A percentile compares a stretch with the other conserved stretches of the same genome.
These are phyloP conservation scores for Onychomys arenicola DNA, from an alignment of 2,797 vertebrate genomes.

Conservation along the genomic window DNA sequence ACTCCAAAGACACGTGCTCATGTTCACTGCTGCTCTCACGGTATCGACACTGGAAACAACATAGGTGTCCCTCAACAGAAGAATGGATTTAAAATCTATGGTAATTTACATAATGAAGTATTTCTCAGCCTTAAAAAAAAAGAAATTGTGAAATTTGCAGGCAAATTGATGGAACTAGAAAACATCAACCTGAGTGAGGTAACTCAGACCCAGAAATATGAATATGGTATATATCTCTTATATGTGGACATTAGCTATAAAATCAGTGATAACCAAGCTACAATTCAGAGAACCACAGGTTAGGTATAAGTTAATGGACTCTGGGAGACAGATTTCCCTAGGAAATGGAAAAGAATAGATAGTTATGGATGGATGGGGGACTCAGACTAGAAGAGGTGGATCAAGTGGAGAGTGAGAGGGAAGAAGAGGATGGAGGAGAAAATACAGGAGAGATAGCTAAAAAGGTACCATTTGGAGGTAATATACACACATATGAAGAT, in stretches of 20 bases:
- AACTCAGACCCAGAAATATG: neutral
- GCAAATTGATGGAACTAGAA: neutral
- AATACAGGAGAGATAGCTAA: neutral
- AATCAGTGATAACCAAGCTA: neutral
- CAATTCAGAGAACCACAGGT: neutral
- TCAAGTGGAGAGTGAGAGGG: neutral
- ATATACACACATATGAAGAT: neutral
- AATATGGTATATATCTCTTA: neutral
- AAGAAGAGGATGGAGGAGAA: neutral
- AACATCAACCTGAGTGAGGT: neutral
- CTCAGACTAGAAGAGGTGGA: neutral
- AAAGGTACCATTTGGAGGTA: neutral
- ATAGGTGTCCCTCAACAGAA: neutral
- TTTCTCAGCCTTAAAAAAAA: neutral
- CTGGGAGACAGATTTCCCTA: neutral
- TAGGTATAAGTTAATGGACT: neutral
- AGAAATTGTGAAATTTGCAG: too few relatives aligned
- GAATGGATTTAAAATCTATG: neutral
- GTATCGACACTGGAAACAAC: neutral
- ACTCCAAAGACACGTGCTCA: neutral
- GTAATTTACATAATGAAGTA: neutral
- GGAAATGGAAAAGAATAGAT: neutral
- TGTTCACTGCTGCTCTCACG: neutral
- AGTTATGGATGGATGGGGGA: neutral
- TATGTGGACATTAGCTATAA: neutral